These are phyloP conservation scores for Tympanoctomys barrerae DNA, from an alignment of 2,797 vertebrate species.

Conservation along the genomic window DNA sequence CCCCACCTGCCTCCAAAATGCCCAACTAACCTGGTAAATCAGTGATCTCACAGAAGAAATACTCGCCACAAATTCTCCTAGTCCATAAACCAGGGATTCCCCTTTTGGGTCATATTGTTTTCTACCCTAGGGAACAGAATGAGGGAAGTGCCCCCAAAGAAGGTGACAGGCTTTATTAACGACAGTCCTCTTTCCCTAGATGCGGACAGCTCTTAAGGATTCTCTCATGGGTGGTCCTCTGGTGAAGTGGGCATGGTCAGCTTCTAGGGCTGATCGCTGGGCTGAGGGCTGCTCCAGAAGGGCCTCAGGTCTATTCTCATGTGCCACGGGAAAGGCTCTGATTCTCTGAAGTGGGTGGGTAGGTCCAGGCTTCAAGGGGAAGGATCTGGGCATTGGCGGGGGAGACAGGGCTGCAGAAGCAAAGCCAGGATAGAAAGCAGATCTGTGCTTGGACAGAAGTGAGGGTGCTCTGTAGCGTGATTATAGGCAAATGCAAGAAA, in stretches of 20 bases:
- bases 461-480: background rate
- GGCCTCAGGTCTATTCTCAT: background rate
- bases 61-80: background rate
- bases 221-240: background rate
- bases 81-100: background rate
- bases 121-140: background rate
- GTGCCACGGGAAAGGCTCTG: background rate
- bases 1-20: conserved; percentile 36
- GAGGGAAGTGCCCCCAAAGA: background rate
- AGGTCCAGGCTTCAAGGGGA: background rate
- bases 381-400: background rate
- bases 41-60: background rate
- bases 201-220: background rate
- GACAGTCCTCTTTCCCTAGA: background rate
- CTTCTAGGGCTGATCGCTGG: background rate
- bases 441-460: rapidly evolving
- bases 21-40: background rate
- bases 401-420: background rate
- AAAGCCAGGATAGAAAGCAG: background rate
- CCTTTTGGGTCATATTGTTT: background rate
- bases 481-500: background rate
- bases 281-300: background rate
- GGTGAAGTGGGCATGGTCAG: background rate
- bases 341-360: background rate
- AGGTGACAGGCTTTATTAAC: background rate